Evolutionary conservation across 2,888 invertebrate genomes (phyloP).

Genomic region (Diarsia rubi): DNA sequence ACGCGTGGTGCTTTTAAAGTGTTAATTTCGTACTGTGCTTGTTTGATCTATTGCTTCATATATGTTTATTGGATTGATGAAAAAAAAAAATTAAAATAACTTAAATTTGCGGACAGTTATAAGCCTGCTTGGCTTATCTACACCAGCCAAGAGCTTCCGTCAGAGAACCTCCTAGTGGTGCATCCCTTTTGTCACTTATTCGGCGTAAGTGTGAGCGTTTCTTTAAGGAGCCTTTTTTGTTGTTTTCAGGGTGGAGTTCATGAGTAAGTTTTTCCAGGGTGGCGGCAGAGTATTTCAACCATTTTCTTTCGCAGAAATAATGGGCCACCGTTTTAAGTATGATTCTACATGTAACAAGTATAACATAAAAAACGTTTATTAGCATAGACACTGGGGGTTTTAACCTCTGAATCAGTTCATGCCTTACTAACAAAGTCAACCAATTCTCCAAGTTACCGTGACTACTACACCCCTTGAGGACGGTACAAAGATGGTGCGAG

Average conservation of each 20-base stretch:
- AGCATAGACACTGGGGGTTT: not conserved
- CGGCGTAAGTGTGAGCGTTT: not conserved
- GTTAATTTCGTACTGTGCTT: not conserved
- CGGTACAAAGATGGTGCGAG: no score
- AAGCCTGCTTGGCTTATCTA: not conserved
- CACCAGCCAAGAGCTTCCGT: not conserved
- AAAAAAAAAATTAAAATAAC: not conserved
- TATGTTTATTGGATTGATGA: not conserved
- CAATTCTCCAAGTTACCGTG: not conserved
- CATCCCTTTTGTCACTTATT: not conserved
- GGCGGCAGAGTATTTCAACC: conserved; percentile 93
- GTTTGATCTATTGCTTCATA: not conserved
- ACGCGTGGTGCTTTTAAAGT: not conserved
- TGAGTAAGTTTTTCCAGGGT: conserved; percentile 97
- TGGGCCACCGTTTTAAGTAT: conserved; percentile 64
- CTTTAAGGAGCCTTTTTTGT: not conserved
- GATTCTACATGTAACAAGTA: conserved; percentile 74
- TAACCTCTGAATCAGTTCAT: not conserved
- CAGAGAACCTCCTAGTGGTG: no score
- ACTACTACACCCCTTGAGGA: not conserved
- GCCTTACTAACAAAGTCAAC: not conserved
- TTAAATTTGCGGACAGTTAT: no score
- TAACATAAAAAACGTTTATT: not conserved
- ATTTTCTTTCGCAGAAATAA: conserved; percentile 92
- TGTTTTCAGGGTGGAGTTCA: conserved; percentile 96